A percentile compares a stretch with the other conserved stretches of the same genome.
Evolutionary conservation across 2,888 invertebrate species (phyloP).

Genomic region (Loripinus fragilis): DNA sequence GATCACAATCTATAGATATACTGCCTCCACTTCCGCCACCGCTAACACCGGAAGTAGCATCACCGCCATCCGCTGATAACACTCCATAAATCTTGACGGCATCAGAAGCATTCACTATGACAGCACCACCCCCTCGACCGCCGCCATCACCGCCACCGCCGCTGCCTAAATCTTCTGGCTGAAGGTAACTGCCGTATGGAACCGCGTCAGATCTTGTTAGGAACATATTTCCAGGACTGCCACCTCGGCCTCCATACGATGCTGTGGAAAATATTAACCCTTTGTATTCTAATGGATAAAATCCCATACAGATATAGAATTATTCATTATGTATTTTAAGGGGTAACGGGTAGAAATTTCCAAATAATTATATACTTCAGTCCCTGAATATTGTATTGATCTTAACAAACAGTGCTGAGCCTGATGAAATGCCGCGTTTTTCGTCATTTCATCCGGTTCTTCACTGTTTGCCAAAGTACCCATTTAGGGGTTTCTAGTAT

Average conservation of each 20-base stretch:
- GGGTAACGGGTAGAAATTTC: too few species aligned
- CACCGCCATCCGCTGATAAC: conserved; percentile 67
- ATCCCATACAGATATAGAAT: too few species aligned
- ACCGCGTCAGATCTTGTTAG: conserved; percentile 45
- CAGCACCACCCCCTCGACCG: conserved; percentile 64
- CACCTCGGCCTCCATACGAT: conserved; percentile 32
- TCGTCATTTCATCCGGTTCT: too few species aligned
- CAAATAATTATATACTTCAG: too few species aligned
- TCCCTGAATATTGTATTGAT: too few species aligned
- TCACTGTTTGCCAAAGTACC: too few species aligned
- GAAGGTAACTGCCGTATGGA: conserved; percentile 56
- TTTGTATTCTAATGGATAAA: too few species aligned
- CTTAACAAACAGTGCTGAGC: too few species aligned
- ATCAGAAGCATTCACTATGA: conserved; percentile 45
- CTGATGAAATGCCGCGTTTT: too few species aligned
- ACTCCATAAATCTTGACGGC: conserved; percentile 63
- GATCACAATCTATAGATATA: conserved; percentile 47
- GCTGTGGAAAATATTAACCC: neutral
- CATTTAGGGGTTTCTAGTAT: too few species aligned
- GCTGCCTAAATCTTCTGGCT: conserved; percentile 52
- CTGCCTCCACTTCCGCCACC: conserved; percentile 72
- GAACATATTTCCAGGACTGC: conserved; percentile 44
- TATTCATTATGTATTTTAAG: too few species aligned
- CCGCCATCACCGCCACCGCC: conserved; percentile 62
- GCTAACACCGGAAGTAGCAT: conserved; percentile 45